phyloP scores from a whole-genome alignment of 92 coral and sea anemone species.

The Micromussa lordhowensis region DNA sequence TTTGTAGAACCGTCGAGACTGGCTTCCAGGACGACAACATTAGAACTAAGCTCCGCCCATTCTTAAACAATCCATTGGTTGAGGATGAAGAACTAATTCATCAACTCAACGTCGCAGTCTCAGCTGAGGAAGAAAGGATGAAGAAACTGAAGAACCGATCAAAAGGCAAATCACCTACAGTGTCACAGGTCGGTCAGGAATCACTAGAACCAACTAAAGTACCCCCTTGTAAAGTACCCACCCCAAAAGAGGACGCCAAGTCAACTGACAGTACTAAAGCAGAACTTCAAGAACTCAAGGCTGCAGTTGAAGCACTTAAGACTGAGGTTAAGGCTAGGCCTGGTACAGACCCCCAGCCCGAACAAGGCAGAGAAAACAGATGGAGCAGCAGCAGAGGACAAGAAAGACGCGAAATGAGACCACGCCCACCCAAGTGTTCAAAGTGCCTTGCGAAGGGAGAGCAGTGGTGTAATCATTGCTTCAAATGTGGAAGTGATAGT shows the following conservation, averaged over 20 bases:
- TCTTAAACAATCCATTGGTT: no score
- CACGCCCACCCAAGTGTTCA: constrained; percentile 43
- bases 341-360: no score
- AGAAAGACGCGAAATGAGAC: constrained; percentile 8
- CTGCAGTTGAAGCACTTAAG: no score
- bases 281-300: constrained; percentile 31
- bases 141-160: no score
- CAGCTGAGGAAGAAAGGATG: no score
- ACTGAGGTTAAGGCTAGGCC: no score
- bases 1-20: constrained; percentile 59
- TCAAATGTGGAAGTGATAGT: constrained; percentile 73
- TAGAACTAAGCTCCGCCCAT: no score
- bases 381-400: constrained; percentile 16
- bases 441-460: constrained; percentile 35
- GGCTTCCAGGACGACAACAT: constrained; percentile 63
- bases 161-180: constrained; percentile 30
- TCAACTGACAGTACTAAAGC: constrained; percentile 18
- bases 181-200: constrained; percentile 35
- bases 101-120: no score
- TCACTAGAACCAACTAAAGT: background rate
- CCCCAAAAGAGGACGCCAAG: constrained; percentile 9
- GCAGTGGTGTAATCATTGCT: constrained; percentile 64
- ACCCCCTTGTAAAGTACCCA: background rate
- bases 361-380: background rate
- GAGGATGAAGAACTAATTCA: no score